Base-by-base conservation (phyloP, 2,113 vertebrate genomes). In the Marcusenius ussheri region DNA sequence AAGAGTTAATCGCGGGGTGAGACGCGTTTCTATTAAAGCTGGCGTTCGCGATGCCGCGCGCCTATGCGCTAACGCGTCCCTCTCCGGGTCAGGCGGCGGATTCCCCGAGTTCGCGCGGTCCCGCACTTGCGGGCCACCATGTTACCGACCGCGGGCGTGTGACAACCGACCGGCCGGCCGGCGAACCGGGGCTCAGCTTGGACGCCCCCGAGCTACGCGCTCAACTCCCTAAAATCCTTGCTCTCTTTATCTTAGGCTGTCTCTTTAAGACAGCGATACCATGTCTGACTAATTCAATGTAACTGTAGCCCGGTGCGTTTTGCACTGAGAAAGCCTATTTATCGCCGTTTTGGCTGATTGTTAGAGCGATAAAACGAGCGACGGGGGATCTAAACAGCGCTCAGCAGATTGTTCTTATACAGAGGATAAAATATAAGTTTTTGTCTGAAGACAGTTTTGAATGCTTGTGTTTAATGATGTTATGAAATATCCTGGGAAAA, bases 241-340 rank as follows among this genome's bases (percentile, higher is more conserved):
- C 24, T 58, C 39, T 56, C 45, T 74, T 49, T 42, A 70, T 70
- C 88, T 31, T 31, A 85, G 46, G 1, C 93, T 95, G 95, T 96
- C 94, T 91, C 96, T 96, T 96, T 96, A 96, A 96, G 95, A 93
- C 92, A 90, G 84, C 90, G 91, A 91, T 84, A 83, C 92, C 91
- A 92, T 91, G 93, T 94, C 93, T 94, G 92, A 94, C 94, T 94
- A 95, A 95, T 95, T 95, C 94, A 93, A 93, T 95, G 94, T 94
- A 53, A 47, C 85, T 35, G 27, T 51, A 92, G 91, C 90, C 92
- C 91, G 93, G 93, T 93, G 94, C 92, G 93, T 39, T 94, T 93
- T 89, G 91, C 83, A 93, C 93, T 94, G 89, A 90, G 93, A 83
- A 93, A 91, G 90, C 93, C 93, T 89, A 91, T 95, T 93, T 91